phyloP scores from a whole-genome alignment of 1,140 invertebrate species.

The Drosophila trapezifrons region DNA sequence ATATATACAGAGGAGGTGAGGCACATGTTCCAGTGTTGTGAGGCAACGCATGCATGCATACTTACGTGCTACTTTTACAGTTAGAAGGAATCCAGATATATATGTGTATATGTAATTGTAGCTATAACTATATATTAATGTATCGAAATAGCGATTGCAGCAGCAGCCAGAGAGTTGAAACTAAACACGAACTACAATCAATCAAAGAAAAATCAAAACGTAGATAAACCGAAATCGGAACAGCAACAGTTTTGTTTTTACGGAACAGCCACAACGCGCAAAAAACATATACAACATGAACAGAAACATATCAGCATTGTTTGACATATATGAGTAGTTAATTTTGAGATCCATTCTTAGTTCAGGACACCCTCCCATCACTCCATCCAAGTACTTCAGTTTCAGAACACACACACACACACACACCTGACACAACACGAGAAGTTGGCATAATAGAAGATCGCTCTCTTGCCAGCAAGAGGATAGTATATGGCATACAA shows the following conservation, averaged over 20 bases:
- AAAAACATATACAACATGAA: conserved; percentile 59
- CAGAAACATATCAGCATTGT: conserved; percentile 78
- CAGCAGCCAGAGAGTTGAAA: conserved; percentile 21
- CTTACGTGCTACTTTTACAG: conserved; percentile 53
- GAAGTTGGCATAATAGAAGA: not conserved
- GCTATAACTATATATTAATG: conserved; percentile 43
- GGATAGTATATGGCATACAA: conserved; percentile 24
- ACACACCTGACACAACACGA: conserved; percentile 4
- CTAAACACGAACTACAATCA: conserved; percentile 43
- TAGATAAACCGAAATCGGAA: conserved; percentile 5
- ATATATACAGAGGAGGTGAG: conserved; percentile 14
- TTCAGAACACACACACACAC: conserved; percentile 15
- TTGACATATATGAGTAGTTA: conserved; percentile 62
- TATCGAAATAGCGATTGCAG: conserved; percentile 43
- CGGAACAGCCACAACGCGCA: conserved; percentile 34
- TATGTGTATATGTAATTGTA: conserved; percentile 48
- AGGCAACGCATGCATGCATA: conserved; percentile 41
- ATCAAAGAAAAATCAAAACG: conserved; percentile 27
- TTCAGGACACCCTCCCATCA: not conserved
- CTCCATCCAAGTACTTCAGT: conserved; percentile 18
- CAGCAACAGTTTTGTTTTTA: conserved; percentile 35
- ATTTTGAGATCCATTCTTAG: conserved; percentile 27
- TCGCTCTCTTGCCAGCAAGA: not conserved
- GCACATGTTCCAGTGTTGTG: conserved; percentile 51
- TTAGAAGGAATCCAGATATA: conserved; percentile 48